Base-by-base conservation (phyloP, 2,888 invertebrate species). In the Thecocarcelia acutangulata region DNA sequence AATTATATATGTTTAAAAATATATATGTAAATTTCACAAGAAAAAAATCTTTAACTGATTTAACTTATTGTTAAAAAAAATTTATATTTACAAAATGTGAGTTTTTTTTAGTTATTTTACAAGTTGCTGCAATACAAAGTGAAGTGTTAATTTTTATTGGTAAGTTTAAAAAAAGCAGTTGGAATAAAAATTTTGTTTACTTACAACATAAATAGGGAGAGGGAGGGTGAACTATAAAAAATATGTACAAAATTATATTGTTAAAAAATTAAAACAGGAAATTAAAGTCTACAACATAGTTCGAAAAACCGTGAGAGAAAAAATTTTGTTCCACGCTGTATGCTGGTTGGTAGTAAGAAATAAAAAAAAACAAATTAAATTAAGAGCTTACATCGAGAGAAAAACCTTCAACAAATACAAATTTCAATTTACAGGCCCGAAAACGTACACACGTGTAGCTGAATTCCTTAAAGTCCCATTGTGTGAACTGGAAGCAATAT, bases 41-140 rank as follows among this genome's bases (percentile, higher is more conserved):
- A 58, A 40, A 68, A n/a, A 64, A 54, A 21, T 28, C 0, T 52
- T 75, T 59, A 76, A 76, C 69, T 76, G 69, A 76, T 76, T 76
- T 76, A 76, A 76, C 76, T 76, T 76, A 54, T 69, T 76, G 76
- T 63, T 61, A 69, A 64, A 56, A 24, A n/a, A n/a, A n/a, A n/a
- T n/a, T n/a, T 46, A 33, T 68, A 75, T 59, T 42, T 74, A 64
- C 64, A 61, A 54, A 33, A 19, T 42, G 24, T 42, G 33, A 9
- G 50, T 33, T 61, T 1, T 12, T 33, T 61, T 1, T 12, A 42
- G 12, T 15, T 72, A 33, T 12, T 40, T 15, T 17, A 72, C 50
- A 73, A 37, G 3, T 46, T 56, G 70, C 50, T 59, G 59, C 19
- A 56, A 59, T 17, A 24, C 13, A 6, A 59, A 59, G 15, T 58